A percentile compares a stretch with the other conserved stretches of the same genome.
Conservation (phyloP, 2,113 vertebrate genomes). For the Pyxicephalus adspersus region DNA sequence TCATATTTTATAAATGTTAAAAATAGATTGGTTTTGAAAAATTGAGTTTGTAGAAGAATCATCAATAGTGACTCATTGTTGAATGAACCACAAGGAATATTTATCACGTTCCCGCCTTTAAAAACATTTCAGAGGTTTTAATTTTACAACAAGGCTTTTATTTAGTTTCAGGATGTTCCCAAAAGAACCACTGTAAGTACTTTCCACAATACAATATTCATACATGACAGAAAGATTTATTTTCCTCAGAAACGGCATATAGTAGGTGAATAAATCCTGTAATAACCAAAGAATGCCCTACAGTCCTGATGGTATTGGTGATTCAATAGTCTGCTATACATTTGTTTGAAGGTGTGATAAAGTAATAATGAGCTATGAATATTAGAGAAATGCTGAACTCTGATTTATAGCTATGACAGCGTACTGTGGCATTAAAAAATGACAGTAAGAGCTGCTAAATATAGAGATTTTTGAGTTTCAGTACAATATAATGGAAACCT, state of each 20-base stretch:
- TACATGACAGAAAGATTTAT: constrained; percentile 31
- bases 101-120: background rate
- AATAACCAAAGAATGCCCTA: constrained; percentile 1
- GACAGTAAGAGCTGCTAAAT: no score
- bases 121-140: constrained; percentile 5
- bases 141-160: constrained; percentile 13
- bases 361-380: constrained; percentile 41
- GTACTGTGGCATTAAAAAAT: no score
- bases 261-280: constrained; percentile 23
- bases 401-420: constrained; percentile 1
- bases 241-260: constrained; percentile 12
- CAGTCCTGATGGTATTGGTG: background rate
- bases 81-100: no score
- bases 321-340: constrained; percentile 25
- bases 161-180: constrained; percentile 22
- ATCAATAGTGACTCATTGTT: no score
- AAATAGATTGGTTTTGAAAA: no score
- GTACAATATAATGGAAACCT: no score
- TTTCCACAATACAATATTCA: constrained; percentile 18
- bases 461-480: no score
- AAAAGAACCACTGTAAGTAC: background rate
- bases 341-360: constrained; percentile 29
- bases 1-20: no score
- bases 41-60: no score
- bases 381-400: constrained; percentile 4